Percentiles rank a stretch among this genome's conserved stretches.
These are phyloP conservation scores for Oreochromis grahami DNA, from an alignment of 2,797 vertebrate genomes.

Conservation along the genomic window DNA sequence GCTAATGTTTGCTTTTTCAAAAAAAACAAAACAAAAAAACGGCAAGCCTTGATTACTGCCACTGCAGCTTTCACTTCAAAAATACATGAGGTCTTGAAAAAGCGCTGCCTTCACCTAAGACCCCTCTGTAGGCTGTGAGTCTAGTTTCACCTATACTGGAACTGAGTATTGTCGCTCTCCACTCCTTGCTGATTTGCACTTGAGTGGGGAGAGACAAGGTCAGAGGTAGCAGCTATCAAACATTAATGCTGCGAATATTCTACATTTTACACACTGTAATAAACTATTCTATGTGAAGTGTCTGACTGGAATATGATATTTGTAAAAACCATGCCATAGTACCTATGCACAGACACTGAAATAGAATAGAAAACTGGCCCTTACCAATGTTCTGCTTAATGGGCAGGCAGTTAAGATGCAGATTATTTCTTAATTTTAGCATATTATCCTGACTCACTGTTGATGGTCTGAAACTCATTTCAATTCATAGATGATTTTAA, in stretches of 20 bases:
- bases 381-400: not conserved
- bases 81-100: not conserved
- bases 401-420: not conserved
- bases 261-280: not conserved
- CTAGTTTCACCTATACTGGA: not conserved
- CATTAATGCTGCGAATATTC: not conserved
- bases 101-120: not conserved
- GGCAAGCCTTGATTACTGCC: not conserved
- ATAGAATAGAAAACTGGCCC: not conserved
- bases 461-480: not conserved
- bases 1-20: not conserved
- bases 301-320: not conserved
- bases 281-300: not conserved
- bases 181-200: not conserved
- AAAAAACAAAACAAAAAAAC: not conserved
- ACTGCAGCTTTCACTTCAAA: not conserved
- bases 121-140: not conserved
- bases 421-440: not conserved
- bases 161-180: not conserved
- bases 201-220: not conserved
- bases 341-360: not conserved
- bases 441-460: not conserved
- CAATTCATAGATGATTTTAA: not conserved
- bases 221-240: not conserved
- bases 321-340: not conserved